phyloP scores from a whole-genome alignment of 2,888 invertebrate species.

The Artemia sp. region DNA sequence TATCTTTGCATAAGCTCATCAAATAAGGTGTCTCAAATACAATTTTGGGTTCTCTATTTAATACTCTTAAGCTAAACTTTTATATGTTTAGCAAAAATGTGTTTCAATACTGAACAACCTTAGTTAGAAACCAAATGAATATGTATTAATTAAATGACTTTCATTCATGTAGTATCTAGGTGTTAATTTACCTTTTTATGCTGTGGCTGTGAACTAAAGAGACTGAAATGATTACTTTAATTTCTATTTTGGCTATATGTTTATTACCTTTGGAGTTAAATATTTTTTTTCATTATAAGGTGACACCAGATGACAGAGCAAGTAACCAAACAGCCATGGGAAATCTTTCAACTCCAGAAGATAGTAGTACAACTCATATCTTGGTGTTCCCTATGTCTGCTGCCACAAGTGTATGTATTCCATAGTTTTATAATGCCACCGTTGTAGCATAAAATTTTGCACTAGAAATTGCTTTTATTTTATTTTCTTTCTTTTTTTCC shows the following conservation, averaged over 20 bases:
- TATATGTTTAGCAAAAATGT: too few relatives aligned
- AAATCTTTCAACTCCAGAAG: slow-evolving; percentile 81
- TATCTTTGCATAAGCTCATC: too few relatives aligned
- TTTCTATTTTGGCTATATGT: too few relatives aligned
- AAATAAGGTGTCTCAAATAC: too few relatives aligned
- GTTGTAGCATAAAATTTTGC: not conserved
- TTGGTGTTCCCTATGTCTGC: slow-evolving; percentile 95
- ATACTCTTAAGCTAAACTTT: too few relatives aligned
- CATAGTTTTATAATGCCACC: not conserved
- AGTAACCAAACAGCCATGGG: slow-evolving; percentile 71
- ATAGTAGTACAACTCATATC: slow-evolving; percentile 92
- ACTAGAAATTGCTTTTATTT: not conserved
- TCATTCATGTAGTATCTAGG: not conserved
- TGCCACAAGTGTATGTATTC: slow-evolving; percentile 56
- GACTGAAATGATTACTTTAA: too few relatives aligned
- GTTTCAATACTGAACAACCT: too few relatives aligned
- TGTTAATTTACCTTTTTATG: not conserved
- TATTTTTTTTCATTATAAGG: slow-evolving; percentile 34
- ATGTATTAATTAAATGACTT: too few relatives aligned
- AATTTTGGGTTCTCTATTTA: too few relatives aligned
- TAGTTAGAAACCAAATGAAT: too few relatives aligned
- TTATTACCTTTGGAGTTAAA: too few relatives aligned
- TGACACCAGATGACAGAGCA: slow-evolving; percentile 85
- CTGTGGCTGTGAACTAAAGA: too few relatives aligned
- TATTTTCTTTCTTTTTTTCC: slow-evolving; percentile 23